phyloP scores from a whole-genome alignment of 2,888 invertebrate genomes.

The Blera fallax region DNA sequence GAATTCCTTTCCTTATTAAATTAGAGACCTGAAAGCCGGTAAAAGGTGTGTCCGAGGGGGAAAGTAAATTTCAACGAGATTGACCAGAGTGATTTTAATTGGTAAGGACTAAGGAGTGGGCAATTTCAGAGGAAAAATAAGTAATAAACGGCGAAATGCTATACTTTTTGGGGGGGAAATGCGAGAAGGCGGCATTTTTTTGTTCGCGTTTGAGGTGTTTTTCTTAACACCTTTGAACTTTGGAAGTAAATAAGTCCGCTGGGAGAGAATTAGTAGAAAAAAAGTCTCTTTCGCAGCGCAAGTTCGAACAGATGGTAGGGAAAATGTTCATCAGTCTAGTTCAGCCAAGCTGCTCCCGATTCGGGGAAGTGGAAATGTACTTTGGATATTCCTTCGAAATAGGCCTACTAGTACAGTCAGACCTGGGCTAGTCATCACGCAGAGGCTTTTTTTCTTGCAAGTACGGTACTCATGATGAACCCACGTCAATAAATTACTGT shows the following conservation, averaged over 20 bases:
- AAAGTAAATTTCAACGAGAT: constrained; percentile 40
- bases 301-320: too few species aligned
- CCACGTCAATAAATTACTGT: too few species aligned
- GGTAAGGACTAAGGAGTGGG: constrained; percentile 13
- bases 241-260: background rate
- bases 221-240: constrained; percentile 51
- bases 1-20: constrained; percentile 73
- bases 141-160: constrained; percentile 30
- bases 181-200: constrained; percentile 9
- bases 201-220: constrained; percentile 9
- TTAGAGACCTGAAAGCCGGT: constrained; percentile 10
- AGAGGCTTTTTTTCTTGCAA: too few species aligned
- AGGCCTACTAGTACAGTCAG: too few species aligned
- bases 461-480: too few species aligned
- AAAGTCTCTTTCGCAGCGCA: too few species aligned
- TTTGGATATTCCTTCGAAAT: too few species aligned
- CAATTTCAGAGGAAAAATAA: constrained; percentile 38
- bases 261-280: background rate
- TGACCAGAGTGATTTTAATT: constrained; percentile 72
- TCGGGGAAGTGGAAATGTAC: too few species aligned
- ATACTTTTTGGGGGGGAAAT: background rate
- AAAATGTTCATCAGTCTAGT: too few species aligned
- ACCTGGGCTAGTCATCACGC: too few species aligned
- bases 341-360: too few species aligned
- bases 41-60: constrained; percentile 24